Percentiles rank a stretch among this genome's conserved stretches.
These are phyloP conservation scores for Odontocerum albicorne DNA, from an alignment of 2,888 invertebrate species.

Conservation along the genomic window DNA sequence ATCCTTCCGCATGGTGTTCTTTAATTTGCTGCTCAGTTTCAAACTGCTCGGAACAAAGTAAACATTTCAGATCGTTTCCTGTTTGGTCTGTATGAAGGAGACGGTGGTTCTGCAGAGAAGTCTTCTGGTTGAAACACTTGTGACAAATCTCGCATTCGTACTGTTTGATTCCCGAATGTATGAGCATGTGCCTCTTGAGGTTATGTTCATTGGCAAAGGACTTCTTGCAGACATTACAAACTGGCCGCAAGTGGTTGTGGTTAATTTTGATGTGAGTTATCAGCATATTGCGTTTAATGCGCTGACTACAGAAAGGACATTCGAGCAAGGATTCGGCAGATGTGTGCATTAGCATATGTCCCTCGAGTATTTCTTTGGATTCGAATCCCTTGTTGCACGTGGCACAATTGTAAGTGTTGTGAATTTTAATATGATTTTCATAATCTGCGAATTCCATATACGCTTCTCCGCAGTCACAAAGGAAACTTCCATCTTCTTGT, in stretches of 20 bases:
- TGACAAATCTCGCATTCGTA: conserved; percentile 54
- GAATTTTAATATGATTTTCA: conserved; percentile 51
- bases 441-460: conserved; percentile 50
- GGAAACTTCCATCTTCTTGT: conserved; percentile 50
- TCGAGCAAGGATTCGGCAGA: conserved; percentile 44
- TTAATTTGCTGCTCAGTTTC: conserved; percentile 41
- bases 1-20: conserved; percentile 39
- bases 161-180: conserved; percentile 51
- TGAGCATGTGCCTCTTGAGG: conserved; percentile 56
- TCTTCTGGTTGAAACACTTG: conserved; percentile 54
- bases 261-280: conserved; percentile 55
- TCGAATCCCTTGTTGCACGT: conserved; percentile 56
- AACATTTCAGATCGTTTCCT: conserved; percentile 46
- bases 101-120: conserved; percentile 55
- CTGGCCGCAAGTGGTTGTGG: conserved; percentile 52
- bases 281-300: conserved; percentile 47
- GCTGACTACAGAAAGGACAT: conserved; percentile 52
- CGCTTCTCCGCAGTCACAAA: conserved; percentile 54
- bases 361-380: conserved; percentile 50
- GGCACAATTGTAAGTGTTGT: conserved; percentile 47
- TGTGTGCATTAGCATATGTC: conserved; percentile 52
- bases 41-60: conserved; percentile 48
- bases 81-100: conserved; percentile 44
- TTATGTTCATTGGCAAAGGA: conserved; percentile 57
- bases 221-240: conserved; percentile 49